phyloP scores from a whole-genome alignment of 2,113 vertebrate genomes.

The Leptobrachium leishanense region DNA sequence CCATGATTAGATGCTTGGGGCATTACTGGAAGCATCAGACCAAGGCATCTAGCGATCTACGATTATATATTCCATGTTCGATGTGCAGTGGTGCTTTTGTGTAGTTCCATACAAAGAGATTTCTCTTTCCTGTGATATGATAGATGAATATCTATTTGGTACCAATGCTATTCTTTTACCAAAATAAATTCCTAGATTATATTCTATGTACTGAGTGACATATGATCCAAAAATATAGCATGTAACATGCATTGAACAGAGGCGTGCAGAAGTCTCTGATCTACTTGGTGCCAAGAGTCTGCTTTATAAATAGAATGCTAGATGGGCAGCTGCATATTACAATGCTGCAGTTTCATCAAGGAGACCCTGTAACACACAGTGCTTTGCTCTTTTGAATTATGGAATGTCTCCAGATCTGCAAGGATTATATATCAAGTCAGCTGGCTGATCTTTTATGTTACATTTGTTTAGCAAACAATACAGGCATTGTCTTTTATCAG shows the following conservation, averaged over 20 bases:
- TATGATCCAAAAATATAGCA: constrained; percentile 13
- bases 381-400: constrained; percentile 38
- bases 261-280: constrained; percentile 33
- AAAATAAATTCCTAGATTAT: too few species aligned
- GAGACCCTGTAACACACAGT: constrained; percentile 33
- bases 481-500: too few species aligned
- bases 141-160: too few species aligned
- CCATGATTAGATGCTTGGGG: too few species aligned
- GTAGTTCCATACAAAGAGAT: too few species aligned
- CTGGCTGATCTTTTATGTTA: constrained; percentile 31
- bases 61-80: too few species aligned
- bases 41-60: too few species aligned
- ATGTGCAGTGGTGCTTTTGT: too few species aligned
- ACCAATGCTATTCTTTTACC: too few species aligned
- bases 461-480: constrained; percentile 17
- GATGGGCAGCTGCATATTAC: constrained; percentile 40
- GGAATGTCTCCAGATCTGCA: constrained; percentile 34
- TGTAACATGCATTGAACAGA: constrained; percentile 1
- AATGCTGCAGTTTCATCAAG: constrained; percentile 31
- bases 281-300: constrained; percentile 35
- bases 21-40: too few species aligned
- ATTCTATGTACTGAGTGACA: neutral
- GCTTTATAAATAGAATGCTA: constrained; percentile 42
- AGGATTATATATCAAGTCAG: constrained; percentile 33
- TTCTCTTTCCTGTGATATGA: too few species aligned